Evolutionary conservation across 2,113 vertebrate genomes (phyloP).

Genomic region (Cryptotis parvus): DNA sequence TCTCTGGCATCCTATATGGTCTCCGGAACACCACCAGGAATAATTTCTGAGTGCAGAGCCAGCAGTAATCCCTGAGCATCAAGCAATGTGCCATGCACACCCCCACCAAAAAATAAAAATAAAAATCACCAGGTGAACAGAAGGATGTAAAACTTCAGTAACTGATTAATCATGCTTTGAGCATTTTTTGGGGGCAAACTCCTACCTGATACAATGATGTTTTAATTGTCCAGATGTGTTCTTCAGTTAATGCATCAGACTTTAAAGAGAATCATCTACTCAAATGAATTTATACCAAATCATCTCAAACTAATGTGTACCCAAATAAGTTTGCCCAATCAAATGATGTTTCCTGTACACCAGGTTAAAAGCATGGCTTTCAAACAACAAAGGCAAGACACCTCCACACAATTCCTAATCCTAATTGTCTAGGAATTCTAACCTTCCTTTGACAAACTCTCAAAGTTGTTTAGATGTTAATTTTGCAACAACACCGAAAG

Average conservation of each 20-base stretch:
- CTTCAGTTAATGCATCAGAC: neutral
- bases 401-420: neutral
- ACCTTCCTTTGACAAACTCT: conserved; percentile 19
- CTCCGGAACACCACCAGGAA: too few relatives aligned
- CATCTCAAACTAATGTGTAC: neutral
- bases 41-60: too few relatives aligned
- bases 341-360: neutral
- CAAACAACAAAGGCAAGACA: conserved; percentile 2
- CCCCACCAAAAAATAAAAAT: neutral
- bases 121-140: conserved; percentile 6
- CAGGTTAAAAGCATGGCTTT: conserved; percentile 51
- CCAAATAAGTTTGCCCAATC: neutral
- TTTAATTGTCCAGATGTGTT: conserved; percentile 35
- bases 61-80: too few relatives aligned
- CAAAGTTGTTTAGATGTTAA: conserved; percentile 15
- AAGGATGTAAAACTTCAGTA: conserved; percentile 47
- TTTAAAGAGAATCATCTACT: neutral
- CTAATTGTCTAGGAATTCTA: neutral
- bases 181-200: neutral
- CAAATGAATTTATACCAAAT: neutral
- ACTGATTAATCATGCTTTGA: neutral
- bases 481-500: neutral
- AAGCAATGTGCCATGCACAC: too few relatives aligned
- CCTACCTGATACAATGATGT: conserved; percentile 25
- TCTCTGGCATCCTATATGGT: too few relatives aligned